Conservation (phyloP, 2,113 vertebrate species). For the Oenanthe oenanthe region DNA sequence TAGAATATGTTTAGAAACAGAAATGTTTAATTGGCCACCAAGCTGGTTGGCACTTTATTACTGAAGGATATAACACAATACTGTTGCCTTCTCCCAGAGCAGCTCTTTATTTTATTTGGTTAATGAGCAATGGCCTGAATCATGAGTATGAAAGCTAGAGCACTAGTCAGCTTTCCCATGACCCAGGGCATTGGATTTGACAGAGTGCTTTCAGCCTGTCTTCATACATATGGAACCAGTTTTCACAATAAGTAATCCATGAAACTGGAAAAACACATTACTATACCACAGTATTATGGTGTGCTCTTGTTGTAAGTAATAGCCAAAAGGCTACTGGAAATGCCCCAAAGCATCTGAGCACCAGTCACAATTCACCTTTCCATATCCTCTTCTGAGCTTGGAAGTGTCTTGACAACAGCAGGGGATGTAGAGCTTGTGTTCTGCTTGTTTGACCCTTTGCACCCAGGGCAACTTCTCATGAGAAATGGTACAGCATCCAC, state of each 20-base stretch:
- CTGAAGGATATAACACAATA: neutral
- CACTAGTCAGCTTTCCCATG: neutral
- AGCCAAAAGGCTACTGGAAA: neutral
- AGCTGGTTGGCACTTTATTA: neutral
- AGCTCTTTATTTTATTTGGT: neutral
- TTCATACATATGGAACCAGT: neutral
- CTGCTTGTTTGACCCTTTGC: neutral
- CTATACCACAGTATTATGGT: neutral
- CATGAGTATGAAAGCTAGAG: neutral
- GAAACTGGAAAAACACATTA: neutral
- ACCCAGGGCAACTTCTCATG: neutral
- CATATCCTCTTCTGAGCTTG: neutral
- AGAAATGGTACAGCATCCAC: neutral
- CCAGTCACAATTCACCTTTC: neutral
- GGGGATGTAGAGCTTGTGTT: fast-evolving
- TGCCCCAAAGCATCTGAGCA: neutral
- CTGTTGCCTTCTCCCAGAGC: neutral
- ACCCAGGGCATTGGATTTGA: neutral
- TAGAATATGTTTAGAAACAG: neutral
- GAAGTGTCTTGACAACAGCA: neutral
- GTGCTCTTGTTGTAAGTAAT: neutral
- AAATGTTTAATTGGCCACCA: neutral
- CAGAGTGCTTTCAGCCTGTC: neutral
- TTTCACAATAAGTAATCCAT: neutral
- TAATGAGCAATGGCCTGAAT: neutral